Conservation (phyloP, 2,797 vertebrate genomes). For the Fistularia commersonii region DNA sequence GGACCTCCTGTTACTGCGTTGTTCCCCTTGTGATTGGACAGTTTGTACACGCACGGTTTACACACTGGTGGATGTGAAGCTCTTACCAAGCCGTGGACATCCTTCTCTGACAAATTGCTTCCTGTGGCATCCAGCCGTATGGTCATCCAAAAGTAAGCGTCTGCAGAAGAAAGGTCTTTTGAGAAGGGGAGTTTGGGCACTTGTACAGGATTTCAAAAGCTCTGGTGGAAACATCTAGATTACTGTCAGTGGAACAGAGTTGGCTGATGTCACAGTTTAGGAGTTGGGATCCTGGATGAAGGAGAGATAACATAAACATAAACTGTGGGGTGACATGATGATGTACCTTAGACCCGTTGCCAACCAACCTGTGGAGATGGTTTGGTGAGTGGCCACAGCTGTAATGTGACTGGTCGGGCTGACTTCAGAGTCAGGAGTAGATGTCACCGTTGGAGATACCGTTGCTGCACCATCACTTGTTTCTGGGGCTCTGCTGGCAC, state of each 20-base stretch:
- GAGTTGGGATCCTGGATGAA: constrained; percentile 20
- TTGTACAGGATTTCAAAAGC: constrained; percentile 4
- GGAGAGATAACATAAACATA: neutral
- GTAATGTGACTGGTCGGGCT: constrained; percentile 17
- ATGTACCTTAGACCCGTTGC: no score
- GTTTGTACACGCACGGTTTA: no score
- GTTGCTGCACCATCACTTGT: neutral
- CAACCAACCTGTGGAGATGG: neutral
- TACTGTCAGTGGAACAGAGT: constrained; percentile 58
- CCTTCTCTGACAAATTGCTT: neutral
- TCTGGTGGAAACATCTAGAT: constrained; percentile 15
- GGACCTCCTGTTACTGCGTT: no score
- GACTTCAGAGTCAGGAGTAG: neutral
- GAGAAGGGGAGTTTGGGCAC: neutral
- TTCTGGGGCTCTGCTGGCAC: neutral
- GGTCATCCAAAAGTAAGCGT: constrained; percentile 62
- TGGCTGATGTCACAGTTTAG: constrained; percentile 49
- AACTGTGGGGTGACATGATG: neutral
- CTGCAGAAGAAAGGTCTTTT: constrained; percentile 29
- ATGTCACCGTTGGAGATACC: neutral
- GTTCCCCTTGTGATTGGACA: no score
- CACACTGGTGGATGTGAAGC: neutral
- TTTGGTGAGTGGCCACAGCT: constrained; percentile 1
- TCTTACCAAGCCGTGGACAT: constrained; percentile 53
- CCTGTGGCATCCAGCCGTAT: constrained; percentile 19